These are phyloP conservation scores for Furcula furcula DNA, from an alignment of 2,888 invertebrate genomes.

Conservation along the genomic window DNA sequence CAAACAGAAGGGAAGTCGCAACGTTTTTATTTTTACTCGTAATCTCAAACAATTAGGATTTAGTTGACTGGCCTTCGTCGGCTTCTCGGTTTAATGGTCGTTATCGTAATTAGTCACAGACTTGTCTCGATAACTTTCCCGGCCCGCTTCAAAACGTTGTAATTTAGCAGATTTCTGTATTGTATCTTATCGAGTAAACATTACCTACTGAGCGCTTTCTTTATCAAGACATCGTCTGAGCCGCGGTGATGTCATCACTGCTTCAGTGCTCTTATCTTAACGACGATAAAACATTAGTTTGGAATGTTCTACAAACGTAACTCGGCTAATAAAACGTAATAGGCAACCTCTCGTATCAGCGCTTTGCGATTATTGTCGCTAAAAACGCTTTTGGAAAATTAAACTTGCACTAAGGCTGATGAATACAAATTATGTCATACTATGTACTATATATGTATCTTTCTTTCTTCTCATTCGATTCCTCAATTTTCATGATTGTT, in stretches of 20 bases:
- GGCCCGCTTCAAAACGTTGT: conserved; percentile 21
- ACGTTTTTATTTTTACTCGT: conserved; percentile 43
- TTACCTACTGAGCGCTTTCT: conserved; percentile 70
- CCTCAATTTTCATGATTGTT: no score
- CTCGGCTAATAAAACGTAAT: conserved; percentile 42
- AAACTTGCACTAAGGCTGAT: no score
- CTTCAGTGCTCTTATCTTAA: conserved; percentile 68
- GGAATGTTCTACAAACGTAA: conserved; percentile 57
- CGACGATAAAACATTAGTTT: conserved; percentile 63
- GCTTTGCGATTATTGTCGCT: conserved; percentile 23
- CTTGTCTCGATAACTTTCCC: conserved; percentile 25
- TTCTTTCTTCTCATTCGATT: no score
- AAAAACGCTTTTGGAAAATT: conserved; percentile 4
- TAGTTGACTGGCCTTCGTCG: conserved; percentile 26
- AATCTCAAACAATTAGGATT: conserved; percentile 38
- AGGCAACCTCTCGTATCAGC: conserved; percentile 28
- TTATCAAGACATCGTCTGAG: conserved; percentile 63
- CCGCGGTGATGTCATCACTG: conserved; percentile 69
- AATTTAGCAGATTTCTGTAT: conserved; percentile 47
- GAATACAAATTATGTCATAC: no score
- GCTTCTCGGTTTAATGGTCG: conserved; percentile 30
- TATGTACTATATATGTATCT: no score
- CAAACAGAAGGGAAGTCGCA: conserved; percentile 49
- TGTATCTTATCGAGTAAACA: conserved; percentile 63
- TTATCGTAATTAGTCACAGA: conserved; percentile 37